Evolutionary conservation across 2,113 vertebrate genomes (phyloP), one percentile per base, ranked within the genome.

Genomic region (Aviceda subcristata): DNA sequence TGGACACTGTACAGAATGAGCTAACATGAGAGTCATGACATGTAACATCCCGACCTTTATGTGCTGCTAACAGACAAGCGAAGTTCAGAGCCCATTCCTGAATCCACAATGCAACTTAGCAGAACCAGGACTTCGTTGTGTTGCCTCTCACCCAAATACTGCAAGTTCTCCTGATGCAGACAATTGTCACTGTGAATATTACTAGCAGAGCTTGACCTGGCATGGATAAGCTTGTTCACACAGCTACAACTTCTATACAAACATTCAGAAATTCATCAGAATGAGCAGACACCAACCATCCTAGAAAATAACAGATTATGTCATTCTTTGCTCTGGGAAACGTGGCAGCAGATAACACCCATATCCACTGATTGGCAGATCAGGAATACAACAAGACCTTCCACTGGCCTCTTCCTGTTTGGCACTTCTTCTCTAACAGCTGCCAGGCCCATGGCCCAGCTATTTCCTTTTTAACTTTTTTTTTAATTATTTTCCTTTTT

Each of bases 381-480:
- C 39, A 92, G 89, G 82, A 95, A 73, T 11, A 66, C 86, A 34
- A 60, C 77, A 34, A 53, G 22, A 95, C 56, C 57, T 81, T 85
- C 69, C 69, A 51, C 38, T 18, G 45, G 8, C 20, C 73, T 91
- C 77, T 83, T 91, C 90, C 86, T 43, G 18, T 79, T 79, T 76
- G 84, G 69, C 48, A 39, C 26, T 17, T 71, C 23, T 15, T 74
- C 46, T 60, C 56, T n/a, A 62, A 89, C 43, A 81, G 76, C 60
- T 94, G 86, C 48, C 62, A 94, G 48, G 53, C 36, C 56, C 57
- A 73, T 24, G 88, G 68, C 30, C 45, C 73, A 81, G 48, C 21
- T 89, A 89, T 72, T 94, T 94, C 80, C 69, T 83, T 83, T 82
- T 45, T 2, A 24, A 30, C 27, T 64, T 34, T 45, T 79, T 23